phyloP scores from a whole-genome alignment of 2,888 invertebrate species.

The Leptothorax acervorum region DNA sequence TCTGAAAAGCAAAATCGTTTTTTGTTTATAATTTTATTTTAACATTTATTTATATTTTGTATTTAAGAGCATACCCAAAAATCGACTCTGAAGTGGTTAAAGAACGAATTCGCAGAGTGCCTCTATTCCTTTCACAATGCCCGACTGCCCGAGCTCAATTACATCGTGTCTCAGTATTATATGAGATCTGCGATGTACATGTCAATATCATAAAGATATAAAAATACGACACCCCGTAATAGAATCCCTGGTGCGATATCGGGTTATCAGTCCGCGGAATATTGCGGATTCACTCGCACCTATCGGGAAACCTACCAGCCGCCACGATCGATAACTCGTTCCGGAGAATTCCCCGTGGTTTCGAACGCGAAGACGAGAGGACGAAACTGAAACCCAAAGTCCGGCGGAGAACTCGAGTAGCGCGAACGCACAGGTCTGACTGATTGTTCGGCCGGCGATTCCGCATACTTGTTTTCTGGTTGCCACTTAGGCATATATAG shows the following conservation, averaged over 20 bases:
- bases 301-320: conserved; percentile 12
- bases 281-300: conserved; percentile 8
- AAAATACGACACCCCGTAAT: not conserved
- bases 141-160: not conserved
- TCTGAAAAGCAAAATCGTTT: not conserved
- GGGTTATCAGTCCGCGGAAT: conserved; percentile 6
- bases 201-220: not conserved
- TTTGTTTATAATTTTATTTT: not conserved
- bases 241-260: not conserved
- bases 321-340: conserved; percentile 29
- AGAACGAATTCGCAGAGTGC: not conserved
- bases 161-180: not conserved
- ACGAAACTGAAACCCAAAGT: not conserved
- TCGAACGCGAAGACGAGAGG: not conserved
- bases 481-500: conserved; percentile 56
- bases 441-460: conserved; percentile 45
- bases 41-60: not conserved
- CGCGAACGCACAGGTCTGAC: conserved; percentile 54
- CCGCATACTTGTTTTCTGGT: conserved; percentile 65
- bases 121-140: not conserved
- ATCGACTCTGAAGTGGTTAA: not conserved
- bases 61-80: not conserved
- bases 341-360: not conserved
- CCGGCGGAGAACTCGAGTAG: conserved; percentile 37
- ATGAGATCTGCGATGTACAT: not conserved